Evolutionary conservation across 2,888 invertebrate genomes (phyloP).

Genomic region (Leptinotarsa tumamoca): DNA sequence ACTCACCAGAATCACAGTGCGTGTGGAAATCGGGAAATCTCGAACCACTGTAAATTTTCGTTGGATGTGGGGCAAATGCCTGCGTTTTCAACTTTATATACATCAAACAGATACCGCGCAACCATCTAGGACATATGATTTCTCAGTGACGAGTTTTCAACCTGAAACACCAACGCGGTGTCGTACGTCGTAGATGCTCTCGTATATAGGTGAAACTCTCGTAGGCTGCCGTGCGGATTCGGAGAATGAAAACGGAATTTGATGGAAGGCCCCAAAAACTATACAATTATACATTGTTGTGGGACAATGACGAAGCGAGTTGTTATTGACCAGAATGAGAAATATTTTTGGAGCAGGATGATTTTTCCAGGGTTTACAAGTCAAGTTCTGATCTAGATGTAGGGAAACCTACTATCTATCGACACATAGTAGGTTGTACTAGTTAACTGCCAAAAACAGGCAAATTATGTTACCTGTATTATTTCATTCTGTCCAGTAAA

Average conservation of each 20-base stretch:
- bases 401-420: neutral
- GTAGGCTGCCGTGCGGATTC: conserved; percentile 24
- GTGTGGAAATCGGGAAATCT: conserved; percentile 22
- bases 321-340: neutral
- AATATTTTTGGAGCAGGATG: neutral
- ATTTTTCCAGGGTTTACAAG: neutral
- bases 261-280: conserved; percentile 34
- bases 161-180: conserved; percentile 21
- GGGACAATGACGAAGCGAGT: neutral
- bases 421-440: no score
- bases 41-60: conserved; percentile 43
- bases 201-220: conserved; percentile 38
- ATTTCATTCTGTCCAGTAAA: no score
- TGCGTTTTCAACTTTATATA: conserved; percentile 52
- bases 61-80: conserved; percentile 48
- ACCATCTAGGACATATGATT: conserved; percentile 43
- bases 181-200: conserved; percentile 36
- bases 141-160: conserved; percentile 39
- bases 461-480: no score
- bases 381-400: neutral
- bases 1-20: conserved; percentile 40
- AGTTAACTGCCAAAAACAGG: no score
- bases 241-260: conserved; percentile 31
- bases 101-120: conserved; percentile 41
- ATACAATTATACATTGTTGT: conserved; percentile 26